phyloP scores from a whole-genome alignment of 1,140 invertebrate species.

The Dolichoris vasculosae region DNA sequence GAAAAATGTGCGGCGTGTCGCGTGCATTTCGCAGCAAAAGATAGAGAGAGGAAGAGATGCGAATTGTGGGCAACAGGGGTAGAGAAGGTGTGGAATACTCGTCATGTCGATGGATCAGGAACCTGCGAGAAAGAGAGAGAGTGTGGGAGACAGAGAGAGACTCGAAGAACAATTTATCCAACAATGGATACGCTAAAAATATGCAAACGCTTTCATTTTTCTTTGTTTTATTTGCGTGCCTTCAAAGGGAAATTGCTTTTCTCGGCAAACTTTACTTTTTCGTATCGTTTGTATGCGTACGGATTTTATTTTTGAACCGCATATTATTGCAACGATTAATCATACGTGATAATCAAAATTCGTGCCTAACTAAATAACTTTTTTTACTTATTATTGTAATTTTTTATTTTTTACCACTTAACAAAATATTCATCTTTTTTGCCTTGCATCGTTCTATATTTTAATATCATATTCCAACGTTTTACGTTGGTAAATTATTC shows the following conservation, averaged over 20 bases:
- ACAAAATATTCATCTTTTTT: no score
- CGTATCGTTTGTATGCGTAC: no score
- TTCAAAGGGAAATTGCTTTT: background rate
- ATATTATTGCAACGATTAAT: no score
- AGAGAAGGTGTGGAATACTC: background rate
- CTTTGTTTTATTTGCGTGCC: background rate
- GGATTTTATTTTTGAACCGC: no score
- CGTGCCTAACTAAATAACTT: no score
- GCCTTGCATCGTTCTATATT: no score
- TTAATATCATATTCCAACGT: no score
- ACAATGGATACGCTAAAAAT: background rate
- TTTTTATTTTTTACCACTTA: no score
- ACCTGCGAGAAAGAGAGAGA: background rate
- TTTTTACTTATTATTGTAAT: no score
- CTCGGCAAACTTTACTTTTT: background rate
- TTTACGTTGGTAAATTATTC: no score
- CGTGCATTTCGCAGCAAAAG: background rate
- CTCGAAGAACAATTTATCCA: background rate
- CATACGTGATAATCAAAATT: no score
- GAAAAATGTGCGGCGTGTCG: slow-evolving; percentile 47
- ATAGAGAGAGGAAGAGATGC: background rate
- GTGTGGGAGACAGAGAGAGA: background rate
- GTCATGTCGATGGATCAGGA: background rate
- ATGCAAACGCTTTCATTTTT: background rate
- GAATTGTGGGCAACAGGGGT: background rate